A percentile compares a stretch with the other conserved stretches of the same genome.
These are phyloP conservation scores for Drosophila merina DNA, from an alignment of 2,888 invertebrate genomes.

Conservation along the genomic window DNA sequence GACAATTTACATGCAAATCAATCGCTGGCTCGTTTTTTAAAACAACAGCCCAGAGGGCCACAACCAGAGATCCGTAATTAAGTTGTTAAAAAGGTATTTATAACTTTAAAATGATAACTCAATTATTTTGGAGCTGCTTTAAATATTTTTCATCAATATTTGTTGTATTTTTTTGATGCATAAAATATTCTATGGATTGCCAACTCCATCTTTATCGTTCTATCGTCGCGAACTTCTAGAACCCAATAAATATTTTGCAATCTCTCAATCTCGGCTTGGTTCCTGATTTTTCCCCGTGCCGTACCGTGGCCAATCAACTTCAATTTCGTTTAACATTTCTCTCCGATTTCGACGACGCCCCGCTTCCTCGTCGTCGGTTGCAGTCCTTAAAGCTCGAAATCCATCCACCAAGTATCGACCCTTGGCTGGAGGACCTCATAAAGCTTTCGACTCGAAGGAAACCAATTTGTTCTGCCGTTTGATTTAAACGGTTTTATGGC, in stretches of 20 bases:
- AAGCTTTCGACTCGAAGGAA: constrained; percentile 80
- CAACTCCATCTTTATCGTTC: neutral
- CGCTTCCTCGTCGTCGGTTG: neutral
- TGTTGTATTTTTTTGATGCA: neutral
- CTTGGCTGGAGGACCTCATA: constrained; percentile 50
- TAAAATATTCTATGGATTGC: neutral
- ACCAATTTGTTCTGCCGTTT: constrained; percentile 80
- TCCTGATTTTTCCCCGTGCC: constrained; percentile 22
- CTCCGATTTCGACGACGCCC: neutral
- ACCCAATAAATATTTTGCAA: constrained; percentile 32
- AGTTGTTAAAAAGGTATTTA: constrained; percentile 11
- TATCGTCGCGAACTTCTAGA: neutral
- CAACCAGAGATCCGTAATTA: constrained; percentile 26
- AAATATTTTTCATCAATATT: neutral
- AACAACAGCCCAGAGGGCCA: constrained; percentile 2
- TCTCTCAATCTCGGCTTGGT: constrained; percentile 26
- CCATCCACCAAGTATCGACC: constrained; percentile 34
- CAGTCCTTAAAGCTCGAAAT: constrained; percentile 27
- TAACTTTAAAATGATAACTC: neutral
- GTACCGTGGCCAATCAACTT: constrained; percentile 42
- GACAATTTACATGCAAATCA: constrained; percentile 79
- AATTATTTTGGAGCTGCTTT: neutral
- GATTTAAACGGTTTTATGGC: constrained; percentile 80
- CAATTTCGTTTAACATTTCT: constrained; percentile 36
- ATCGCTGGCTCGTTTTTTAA: constrained; percentile 21